Conservation (phyloP, 2,797 vertebrate genomes). For the Anas acuta region DNA sequence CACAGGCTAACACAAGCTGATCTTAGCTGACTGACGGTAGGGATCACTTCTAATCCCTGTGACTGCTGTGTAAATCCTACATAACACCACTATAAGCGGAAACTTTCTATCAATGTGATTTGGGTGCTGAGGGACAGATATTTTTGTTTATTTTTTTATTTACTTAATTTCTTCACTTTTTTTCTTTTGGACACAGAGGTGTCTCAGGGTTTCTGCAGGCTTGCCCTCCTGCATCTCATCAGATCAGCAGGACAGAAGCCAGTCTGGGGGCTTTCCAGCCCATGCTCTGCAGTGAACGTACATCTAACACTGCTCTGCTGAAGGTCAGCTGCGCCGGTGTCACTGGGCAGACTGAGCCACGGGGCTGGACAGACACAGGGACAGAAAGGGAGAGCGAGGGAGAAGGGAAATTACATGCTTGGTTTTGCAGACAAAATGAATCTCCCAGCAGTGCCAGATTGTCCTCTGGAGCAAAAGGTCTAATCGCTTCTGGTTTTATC, state of each 20-base stretch:
- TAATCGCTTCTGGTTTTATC: neutral
- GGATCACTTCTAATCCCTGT: neutral
- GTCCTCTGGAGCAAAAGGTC: slow-evolving; percentile 4
- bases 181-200: neutral
- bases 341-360: neutral
- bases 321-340: neutral
- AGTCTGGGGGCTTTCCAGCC: fast-evolving
- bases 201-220: neutral
- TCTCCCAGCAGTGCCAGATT: neutral
- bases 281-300: fast-evolving
- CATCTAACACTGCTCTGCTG: neutral
- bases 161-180: neutral
- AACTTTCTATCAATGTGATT: neutral
- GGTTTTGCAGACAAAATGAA: slow-evolving; percentile 61
- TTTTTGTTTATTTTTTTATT: fast-evolving
- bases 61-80: neutral
- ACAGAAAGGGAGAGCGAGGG: neutral
- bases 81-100: neutral
- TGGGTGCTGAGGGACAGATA: neutral
- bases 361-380: neutral
- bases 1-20: neutral
- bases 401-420: slow-evolving; percentile 58
- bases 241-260: neutral
- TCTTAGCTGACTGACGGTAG: neutral
- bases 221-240: neutral